A percentile compares a stretch with the other conserved stretches of the same genome.
Evolutionary conservation across 2,113 vertebrate species (phyloP).

Genomic region (Ceyx melanurus): DNA sequence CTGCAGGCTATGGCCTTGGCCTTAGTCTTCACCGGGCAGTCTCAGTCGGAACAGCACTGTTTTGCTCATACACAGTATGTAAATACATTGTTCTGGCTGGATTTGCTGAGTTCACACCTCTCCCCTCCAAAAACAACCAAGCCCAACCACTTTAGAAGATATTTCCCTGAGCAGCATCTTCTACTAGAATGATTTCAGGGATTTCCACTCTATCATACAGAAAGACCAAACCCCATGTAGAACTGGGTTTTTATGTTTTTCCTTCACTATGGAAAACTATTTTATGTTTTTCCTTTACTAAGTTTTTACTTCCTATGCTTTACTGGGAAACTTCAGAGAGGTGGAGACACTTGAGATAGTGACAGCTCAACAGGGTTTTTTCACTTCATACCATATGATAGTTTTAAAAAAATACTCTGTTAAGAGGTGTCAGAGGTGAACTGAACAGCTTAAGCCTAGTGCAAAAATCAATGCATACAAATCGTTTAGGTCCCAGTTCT

Average conservation of each 20-base stretch:
- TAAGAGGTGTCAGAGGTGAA: background rate
- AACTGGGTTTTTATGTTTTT: background rate
- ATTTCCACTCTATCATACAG: background rate
- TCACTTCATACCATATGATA: background rate
- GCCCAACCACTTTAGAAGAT: background rate
- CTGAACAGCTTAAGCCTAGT: background rate
- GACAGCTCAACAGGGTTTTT: conserved; percentile 17
- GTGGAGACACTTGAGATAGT: conserved; percentile 3
- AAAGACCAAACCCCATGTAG: background rate
- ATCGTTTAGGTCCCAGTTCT: background rate
- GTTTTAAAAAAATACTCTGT: background rate
- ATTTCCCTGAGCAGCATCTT: background rate
- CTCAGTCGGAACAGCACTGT: background rate
- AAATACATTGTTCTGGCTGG: background rate
- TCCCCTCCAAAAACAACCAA: background rate
- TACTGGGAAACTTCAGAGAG: conserved; percentile 1
- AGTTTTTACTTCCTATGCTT: background rate
- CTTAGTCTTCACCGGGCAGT: background rate
- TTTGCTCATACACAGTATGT: background rate
- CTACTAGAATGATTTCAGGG: background rate
- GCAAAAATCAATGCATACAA: background rate
- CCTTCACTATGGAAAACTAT: no score
- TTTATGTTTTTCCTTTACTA: background rate
- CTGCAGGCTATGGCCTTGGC: background rate
- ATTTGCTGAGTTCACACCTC: background rate